These are phyloP conservation scores for Dryocosmus kuriphilus DNA, from an alignment of 2,888 invertebrate species.

Conservation along the genomic window DNA sequence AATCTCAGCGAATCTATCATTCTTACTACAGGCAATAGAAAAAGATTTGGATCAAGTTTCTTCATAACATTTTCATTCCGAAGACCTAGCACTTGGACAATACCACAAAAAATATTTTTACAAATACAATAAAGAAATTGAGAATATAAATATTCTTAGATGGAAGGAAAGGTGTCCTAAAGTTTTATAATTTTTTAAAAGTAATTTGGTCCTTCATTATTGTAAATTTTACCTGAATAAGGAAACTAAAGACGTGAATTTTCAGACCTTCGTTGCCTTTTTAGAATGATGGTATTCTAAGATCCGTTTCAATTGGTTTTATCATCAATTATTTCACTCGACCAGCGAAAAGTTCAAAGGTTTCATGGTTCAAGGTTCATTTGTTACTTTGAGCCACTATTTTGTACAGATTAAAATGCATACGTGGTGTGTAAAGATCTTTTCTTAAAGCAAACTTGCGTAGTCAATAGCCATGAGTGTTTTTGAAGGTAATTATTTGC, in stretches of 20 bases:
- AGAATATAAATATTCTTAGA: neutral
- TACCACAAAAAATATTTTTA: constrained; percentile 37
- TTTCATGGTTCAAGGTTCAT: constrained; percentile 18
- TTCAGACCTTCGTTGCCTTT: constrained; percentile 17
- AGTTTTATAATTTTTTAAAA: neutral
- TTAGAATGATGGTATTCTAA: constrained; percentile 32
- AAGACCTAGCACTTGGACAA: constrained; percentile 22
- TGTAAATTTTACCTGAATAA: constrained; percentile 12
- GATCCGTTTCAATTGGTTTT: neutral
- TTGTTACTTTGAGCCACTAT: constrained; percentile 41
- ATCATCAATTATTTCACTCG: neutral
- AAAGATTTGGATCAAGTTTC: constrained; percentile 22
- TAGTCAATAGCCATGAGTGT: constrained; percentile 60
- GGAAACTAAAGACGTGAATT: neutral
- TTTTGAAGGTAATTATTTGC: constrained; percentile 65
- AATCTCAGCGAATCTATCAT: constrained; percentile 45
- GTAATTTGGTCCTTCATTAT: neutral
- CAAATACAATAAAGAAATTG: constrained; percentile 3
- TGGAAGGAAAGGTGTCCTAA: neutral
- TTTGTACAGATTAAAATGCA: constrained; percentile 54
- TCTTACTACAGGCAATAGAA: constrained; percentile 18
- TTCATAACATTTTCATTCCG: neutral
- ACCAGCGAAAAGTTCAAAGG: constrained; percentile 1
- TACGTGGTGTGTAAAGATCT: constrained; percentile 47
- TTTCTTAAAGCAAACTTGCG: constrained; percentile 30